phyloP scores from a whole-genome alignment of 2,113 vertebrate species.

The Ptyas mucosa region DNA sequence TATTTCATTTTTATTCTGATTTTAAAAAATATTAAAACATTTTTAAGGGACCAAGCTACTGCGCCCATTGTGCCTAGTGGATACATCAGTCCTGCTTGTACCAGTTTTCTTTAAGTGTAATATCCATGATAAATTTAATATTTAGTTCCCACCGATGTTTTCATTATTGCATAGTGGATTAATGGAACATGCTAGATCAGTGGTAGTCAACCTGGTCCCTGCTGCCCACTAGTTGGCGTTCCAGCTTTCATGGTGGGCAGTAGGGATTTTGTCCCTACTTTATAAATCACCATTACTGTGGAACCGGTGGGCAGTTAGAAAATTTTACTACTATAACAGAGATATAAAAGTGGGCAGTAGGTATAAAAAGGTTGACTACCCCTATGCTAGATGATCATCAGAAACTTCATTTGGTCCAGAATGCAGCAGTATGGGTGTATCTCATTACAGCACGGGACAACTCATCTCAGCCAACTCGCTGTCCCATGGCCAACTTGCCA shows the following conservation, averaged over 20 bases:
- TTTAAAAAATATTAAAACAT: neutral
- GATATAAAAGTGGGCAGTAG: too few relatives aligned
- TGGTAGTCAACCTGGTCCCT: too few relatives aligned
- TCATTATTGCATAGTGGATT: neutral
- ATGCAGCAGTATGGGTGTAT: neutral
- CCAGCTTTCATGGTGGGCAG: too few relatives aligned
- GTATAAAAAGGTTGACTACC: too few relatives aligned
- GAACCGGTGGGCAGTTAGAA: too few relatives aligned
- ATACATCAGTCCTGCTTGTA: neutral
- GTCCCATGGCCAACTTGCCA: too few relatives aligned
- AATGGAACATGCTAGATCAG: neutral
- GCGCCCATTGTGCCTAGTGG: neutral
- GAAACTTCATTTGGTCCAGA: neutral
- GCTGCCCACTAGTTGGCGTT: too few relatives aligned
- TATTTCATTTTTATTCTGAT: neutral
- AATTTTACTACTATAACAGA: too few relatives aligned
- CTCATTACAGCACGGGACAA: neutral
- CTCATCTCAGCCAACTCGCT: too few relatives aligned
- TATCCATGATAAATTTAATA: neutral
- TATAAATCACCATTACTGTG: too few relatives aligned
- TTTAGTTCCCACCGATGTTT: neutral
- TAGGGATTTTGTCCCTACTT: too few relatives aligned
- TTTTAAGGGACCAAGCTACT: neutral
- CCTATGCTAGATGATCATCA: neutral
- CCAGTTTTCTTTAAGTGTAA: neutral